Evolutionary conservation across 2,888 invertebrate species (phyloP), one percentile per base, ranked within the genome.

Genomic region (Synergus umbraculus): DNA sequence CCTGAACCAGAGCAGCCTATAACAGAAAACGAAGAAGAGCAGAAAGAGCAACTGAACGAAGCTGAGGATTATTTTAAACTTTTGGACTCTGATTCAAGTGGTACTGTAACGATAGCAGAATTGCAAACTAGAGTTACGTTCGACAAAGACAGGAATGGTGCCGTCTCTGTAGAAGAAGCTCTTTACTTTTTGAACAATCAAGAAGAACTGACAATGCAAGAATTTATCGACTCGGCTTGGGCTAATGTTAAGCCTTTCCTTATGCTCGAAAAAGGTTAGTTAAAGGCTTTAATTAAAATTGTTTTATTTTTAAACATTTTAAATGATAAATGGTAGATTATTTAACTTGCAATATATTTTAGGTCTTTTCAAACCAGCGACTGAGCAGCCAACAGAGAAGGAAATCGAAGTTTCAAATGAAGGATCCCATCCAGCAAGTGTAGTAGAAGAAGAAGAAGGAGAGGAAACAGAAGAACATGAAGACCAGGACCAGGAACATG

Each of bases 91-190:
- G 96, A 99, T 93, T 93, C 94, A 83, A 97, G 98, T 93, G 96
- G 95, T 69, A 94, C 95, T 64, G 91, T 98, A 58, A 94, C 95
- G 82, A 88, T 95, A 67, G 92, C 93, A 79, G 97, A 96, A 93
- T 90, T 97, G 9, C 95, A 96, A 92, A 93, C 94, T 2, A 95
- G 95, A 80, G 93, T 94, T 87, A 95, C 95, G 67, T 97, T 99
- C 93, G 99, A 99, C 93, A 96, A 95, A 86, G 96, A 99, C 92
- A 95, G 95, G 82, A 96, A 98, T 93, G 98, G 98, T 10, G 94
- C 94, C 87, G 97, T 99, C 18, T 95, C 96, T 81, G 95, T 95
- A 41, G 98, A 98, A 80, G 99, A 99, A 93, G 96, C 97, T 0
- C 95, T 94, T 88, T 95, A 93, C 88, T 96, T 96, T 92, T 92